Percentiles rank a stretch among this genome's conserved stretches.
Evolutionary conservation across 30 jellyfish, hydroid and myxozoan genomes (phyloP).

Genomic region (Pseudorhiza aurosa): DNA sequence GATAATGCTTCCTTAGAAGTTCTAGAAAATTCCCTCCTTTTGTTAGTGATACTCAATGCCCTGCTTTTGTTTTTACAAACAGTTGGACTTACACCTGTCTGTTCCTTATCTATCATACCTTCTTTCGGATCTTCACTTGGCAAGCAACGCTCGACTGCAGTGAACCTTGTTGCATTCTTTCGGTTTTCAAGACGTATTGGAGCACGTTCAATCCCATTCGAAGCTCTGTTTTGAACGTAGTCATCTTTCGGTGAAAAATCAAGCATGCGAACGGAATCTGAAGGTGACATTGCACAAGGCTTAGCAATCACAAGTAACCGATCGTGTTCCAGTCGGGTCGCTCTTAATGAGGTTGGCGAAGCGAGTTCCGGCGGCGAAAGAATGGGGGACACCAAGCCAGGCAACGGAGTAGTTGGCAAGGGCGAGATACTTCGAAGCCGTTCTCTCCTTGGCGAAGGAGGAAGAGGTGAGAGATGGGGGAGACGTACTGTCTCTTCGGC

Average conservation of each 20-base stretch:
- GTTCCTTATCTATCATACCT: too few species aligned
- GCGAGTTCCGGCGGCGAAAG: conserved; percentile 76
- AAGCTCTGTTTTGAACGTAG: too few species aligned
- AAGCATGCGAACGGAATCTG: conserved; percentile 25
- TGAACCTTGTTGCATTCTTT: too few species aligned
- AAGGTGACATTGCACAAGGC: conserved; percentile 33
- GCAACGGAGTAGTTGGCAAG: conserved; percentile 83
- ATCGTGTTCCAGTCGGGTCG: conserved; percentile 1
- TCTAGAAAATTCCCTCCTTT: too few species aligned
- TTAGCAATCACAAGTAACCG: conserved; percentile 9
- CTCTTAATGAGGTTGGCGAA: conserved; percentile 75
- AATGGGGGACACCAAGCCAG: conserved; percentile 79
- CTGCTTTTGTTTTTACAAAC: too few species aligned
- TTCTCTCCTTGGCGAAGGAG: conserved; percentile 63
- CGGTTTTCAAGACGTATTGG: too few species aligned
- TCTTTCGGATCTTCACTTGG: too few species aligned
- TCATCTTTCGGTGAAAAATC: conserved; percentile 1
- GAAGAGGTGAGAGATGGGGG: conserved; percentile 49
- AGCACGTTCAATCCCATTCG: too few species aligned
- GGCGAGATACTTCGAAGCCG: conserved; percentile 75
- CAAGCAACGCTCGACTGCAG: too few species aligned
- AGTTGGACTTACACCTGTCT: too few species aligned
- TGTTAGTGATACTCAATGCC: too few species aligned
- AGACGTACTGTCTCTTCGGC: conserved; percentile 2
- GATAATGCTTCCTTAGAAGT: too few species aligned